phyloP scores from a whole-genome alignment of 2,888 invertebrate genomes.

The Mesoligia furuncula region DNA sequence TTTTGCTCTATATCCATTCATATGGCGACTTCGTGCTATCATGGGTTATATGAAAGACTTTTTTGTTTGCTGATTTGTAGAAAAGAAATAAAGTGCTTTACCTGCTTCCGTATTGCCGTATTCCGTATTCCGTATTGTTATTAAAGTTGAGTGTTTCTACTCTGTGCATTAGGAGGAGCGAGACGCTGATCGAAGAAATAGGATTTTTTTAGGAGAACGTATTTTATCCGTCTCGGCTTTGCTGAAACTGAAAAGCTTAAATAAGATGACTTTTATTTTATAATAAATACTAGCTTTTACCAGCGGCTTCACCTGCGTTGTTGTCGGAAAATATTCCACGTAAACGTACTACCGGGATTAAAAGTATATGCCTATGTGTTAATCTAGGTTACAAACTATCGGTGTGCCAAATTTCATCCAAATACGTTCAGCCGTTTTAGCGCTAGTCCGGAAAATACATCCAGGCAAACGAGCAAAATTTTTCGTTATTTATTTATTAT shows the following conservation, averaged over 20 bases:
- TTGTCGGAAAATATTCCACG: not conserved
- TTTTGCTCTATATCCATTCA: constrained; percentile 74
- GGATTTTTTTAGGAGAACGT: not conserved
- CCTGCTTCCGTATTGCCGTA: constrained; percentile 13
- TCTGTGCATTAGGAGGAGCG: not conserved
- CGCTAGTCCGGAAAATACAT: not conserved
- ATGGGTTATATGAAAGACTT: constrained; percentile 21
- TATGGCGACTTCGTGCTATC: constrained; percentile 59
- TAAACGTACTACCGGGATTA: not conserved
- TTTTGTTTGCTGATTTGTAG: constrained; percentile 21
- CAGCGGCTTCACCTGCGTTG: not conserved
- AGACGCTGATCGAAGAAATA: not conserved
- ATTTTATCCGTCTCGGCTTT: not conserved
- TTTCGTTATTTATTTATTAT: not conserved
- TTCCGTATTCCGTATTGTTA: too few species aligned
- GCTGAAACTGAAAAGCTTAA: not conserved
- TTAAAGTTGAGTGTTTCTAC: constrained; percentile 15
- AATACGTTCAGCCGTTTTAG: not conserved
- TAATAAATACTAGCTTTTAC: not conserved
- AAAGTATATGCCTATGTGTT: not conserved
- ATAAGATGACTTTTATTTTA: not conserved
- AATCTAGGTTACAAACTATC: not conserved
- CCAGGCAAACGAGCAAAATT: not conserved
- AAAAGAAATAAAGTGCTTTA: constrained; percentile 3
- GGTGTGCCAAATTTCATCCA: not conserved